Evolutionary conservation across 2,113 vertebrate genomes (phyloP), one percentile per base, ranked within the genome.

Genomic region (Indicator indicator): DNA sequence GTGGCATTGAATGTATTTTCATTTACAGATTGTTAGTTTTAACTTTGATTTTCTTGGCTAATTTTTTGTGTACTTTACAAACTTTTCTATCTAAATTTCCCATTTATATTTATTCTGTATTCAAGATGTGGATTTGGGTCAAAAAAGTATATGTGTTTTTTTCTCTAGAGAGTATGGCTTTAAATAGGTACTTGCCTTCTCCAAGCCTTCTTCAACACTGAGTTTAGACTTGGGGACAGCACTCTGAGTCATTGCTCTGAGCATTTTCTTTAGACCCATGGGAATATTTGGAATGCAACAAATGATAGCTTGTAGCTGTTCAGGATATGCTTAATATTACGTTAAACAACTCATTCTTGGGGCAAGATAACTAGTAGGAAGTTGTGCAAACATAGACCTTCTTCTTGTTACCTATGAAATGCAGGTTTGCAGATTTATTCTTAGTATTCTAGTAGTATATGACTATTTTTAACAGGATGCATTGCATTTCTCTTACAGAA

Each of bases 241-340:
- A 48, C 42, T 90, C 20, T 93, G 65, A 85, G 68, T 86, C 80
- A 96, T 44, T 73, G 68, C 67, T 82, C 55, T 52, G 86, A 92
- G 74, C 14, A 72, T 88, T 91, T 91, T 40, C 63, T 91, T 79
- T 87, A 84, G 64, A 78, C 81, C 59, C 68, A 69, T 90, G 87
- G 79, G 84, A 95, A 90, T 92, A 95, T 74, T 80, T 89, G 64
- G 67, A 94, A 79, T 75, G 91, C 46, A 82, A 30, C 75, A 77
- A 85, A 84, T 65, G 63, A 54, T 78, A 94, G 32, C 62, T 82
- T 46, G 60, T 92, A 88, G 74, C 64, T 80, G 8, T 87, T 55
- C 42, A 55, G 44, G 63, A 84, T 33, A 26, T 50, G 50, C 81
- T 91, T 93, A 79, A 56, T 89, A 58, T 24, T 77, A 91, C 79